phyloP scores from a whole-genome alignment of 2,888 invertebrate genomes.

The Pseudolycoriella hygida region DNA sequence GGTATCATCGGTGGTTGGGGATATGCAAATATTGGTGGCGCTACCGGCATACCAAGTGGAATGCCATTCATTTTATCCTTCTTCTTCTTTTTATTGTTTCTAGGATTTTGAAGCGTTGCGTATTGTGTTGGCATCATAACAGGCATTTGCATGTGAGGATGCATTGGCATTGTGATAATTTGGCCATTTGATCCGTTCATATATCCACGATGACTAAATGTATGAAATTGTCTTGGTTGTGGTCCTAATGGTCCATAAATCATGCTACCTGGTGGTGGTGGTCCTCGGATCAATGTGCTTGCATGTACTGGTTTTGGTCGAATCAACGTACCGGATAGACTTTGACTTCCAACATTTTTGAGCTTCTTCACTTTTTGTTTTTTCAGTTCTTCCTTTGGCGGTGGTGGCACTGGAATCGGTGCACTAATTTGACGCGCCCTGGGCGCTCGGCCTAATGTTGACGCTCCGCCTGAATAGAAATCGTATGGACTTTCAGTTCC shows the following conservation, averaged over 20 bases:
- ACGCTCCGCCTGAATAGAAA: constrained; percentile 32
- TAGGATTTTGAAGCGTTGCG: constrained; percentile 43
- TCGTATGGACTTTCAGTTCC: constrained; percentile 53
- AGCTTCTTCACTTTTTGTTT: constrained; percentile 33
- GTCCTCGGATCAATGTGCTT: constrained; percentile 17
- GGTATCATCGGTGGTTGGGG: constrained; percentile 37
- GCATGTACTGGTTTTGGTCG: constrained; percentile 29
- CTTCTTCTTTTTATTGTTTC: constrained; percentile 31
- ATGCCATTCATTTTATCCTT: constrained; percentile 23
- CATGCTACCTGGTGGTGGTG: constrained; percentile 23
- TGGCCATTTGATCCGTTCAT: constrained; percentile 18
- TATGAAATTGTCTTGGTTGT: constrained; percentile 31
- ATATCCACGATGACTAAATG: constrained; percentile 29
- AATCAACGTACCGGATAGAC: constrained; percentile 28
- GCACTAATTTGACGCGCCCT: constrained; percentile 67
- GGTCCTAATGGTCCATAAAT: constrained; percentile 25
- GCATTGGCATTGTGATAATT: constrained; percentile 21
- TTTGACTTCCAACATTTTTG: constrained; percentile 23
- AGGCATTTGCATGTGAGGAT: constrained; percentile 19
- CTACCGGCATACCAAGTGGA: constrained; percentile 30
- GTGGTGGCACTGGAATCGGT: constrained; percentile 69
- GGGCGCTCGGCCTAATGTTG: constrained; percentile 43
- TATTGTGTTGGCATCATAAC: constrained; percentile 37
- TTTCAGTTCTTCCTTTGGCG: constrained; percentile 48
- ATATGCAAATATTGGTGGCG: constrained; percentile 30